A percentile compares a stretch with the other conserved stretches of the same genome.
These are phyloP conservation scores for Gadopsis marmoratus DNA, from an alignment of 2,797 vertebrate genomes.

Conservation along the genomic window DNA sequence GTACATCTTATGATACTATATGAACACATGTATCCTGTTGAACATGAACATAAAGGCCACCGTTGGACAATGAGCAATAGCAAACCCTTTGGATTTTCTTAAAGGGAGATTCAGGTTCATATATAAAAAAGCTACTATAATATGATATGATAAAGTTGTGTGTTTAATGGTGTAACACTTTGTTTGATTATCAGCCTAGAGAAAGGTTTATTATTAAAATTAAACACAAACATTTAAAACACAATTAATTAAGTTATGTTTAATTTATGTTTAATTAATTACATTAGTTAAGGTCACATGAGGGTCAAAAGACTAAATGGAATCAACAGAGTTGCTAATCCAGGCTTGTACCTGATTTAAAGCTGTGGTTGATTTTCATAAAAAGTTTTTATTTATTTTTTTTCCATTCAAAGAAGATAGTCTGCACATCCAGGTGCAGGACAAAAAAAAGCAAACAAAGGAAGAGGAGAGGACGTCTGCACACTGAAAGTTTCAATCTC, in stretches of 20 bases:
- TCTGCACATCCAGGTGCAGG: background rate
- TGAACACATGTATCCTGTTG: background rate
- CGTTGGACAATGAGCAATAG: background rate
- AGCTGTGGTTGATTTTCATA: background rate
- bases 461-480: background rate
- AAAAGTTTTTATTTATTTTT: no score
- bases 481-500: slow-evolving; percentile 1
- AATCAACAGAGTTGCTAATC: background rate
- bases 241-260: background rate
- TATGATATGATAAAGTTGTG: no score
- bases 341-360: background rate
- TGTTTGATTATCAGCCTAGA: background rate
- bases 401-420: background rate
- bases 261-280: no score
- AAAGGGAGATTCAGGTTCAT: background rate
- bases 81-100: background rate
- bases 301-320: background rate
- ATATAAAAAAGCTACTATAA: no score
- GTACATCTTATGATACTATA: background rate
- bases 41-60: background rate
- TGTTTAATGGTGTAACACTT: background rate
- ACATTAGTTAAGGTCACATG: background rate
- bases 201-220: background rate
- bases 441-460: background rate
- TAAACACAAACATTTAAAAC: background rate